Evolutionary conservation across 2,888 invertebrate genomes (phyloP).

Genomic region (Drosophila vallismaia): DNA sequence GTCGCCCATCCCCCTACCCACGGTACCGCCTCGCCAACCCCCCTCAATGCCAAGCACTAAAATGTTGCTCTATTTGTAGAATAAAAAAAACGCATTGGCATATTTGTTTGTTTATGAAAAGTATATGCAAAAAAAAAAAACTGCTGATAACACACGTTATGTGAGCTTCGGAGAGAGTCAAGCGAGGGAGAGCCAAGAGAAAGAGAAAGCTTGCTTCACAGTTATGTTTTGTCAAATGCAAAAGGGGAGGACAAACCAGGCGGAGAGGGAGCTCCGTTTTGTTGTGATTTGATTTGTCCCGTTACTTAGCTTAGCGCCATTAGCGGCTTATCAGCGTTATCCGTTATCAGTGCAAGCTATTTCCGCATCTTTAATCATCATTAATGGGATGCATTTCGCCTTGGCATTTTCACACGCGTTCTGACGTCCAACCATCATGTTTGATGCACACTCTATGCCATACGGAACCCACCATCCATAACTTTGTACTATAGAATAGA

Average conservation of each 20-base stretch:
- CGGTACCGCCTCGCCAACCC: background rate
- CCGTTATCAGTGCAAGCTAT: slow-evolving; percentile 44
- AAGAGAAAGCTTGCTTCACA: slow-evolving; percentile 11
- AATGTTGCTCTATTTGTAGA: slow-evolving; percentile 50
- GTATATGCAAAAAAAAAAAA: slow-evolving; percentile 54
- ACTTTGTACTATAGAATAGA: background rate
- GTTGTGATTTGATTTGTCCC: slow-evolving; percentile 38
- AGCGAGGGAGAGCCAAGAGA: slow-evolving; percentile 5
- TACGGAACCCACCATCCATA: slow-evolving; percentile 14
- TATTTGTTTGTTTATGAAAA: slow-evolving; percentile 75
- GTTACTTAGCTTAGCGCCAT: slow-evolving; percentile 21
- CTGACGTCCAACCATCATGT: slow-evolving; percentile 32
- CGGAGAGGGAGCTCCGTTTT: slow-evolving; percentile 17
- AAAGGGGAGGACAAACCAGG: background rate
- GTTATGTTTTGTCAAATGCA: slow-evolving; percentile 11
- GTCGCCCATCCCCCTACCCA: slow-evolving; percentile 2
- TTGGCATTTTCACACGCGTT: slow-evolving; percentile 45
- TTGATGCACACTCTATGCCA: slow-evolving; percentile 41
- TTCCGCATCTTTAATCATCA: slow-evolving; percentile 49
- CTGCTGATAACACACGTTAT: slow-evolving; percentile 68
- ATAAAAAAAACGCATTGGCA: slow-evolving; percentile 36
- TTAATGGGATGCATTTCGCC: slow-evolving; percentile 31
- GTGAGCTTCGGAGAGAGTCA: slow-evolving; percentile 49
- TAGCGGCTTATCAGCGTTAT: slow-evolving; percentile 37
- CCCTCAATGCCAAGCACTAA: slow-evolving; percentile 51